Conservation (phyloP, 2,888 invertebrate species). For the Thysanoteuthis rhombus region DNA sequence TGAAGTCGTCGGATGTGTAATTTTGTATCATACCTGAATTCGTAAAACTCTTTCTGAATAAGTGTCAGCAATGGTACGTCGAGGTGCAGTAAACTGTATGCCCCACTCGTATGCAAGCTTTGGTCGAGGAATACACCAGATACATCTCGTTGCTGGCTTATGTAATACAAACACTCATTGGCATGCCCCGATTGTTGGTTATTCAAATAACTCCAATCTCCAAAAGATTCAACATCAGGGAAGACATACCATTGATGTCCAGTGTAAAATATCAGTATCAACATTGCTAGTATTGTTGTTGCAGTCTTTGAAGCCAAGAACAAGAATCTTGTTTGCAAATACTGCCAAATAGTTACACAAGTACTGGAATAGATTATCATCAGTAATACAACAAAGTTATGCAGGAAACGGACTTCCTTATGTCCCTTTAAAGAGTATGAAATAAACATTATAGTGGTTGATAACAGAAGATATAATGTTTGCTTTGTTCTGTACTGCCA, state of each 20-base stretch:
- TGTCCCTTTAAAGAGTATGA: slow-evolving; percentile 51
- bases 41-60: slow-evolving; percentile 49
- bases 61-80: slow-evolving; percentile 50
- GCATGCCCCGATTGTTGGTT: slow-evolving; percentile 41
- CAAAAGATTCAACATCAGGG: slow-evolving; percentile 35
- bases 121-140: slow-evolving; percentile 54
- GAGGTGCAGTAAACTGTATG: slow-evolving; percentile 48
- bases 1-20: neutral
- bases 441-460: slow-evolving; percentile 39
- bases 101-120: slow-evolving; percentile 48
- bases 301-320: neutral
- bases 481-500: neutral
- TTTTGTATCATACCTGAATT: slow-evolving; percentile 29
- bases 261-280: slow-evolving; percentile 27
- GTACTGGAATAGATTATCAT: slow-evolving; percentile 42
- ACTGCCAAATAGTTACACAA: slow-evolving; percentile 31
- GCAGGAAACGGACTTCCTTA: slow-evolving; percentile 56
- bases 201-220: slow-evolving; percentile 43
- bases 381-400: slow-evolving; percentile 50
- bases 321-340: neutral
- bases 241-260: slow-evolving; percentile 38
- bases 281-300: neutral
- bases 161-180: slow-evolving; percentile 48
- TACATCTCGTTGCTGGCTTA: slow-evolving; percentile 50
- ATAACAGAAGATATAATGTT: slow-evolving; percentile 24